A percentile compares a stretch with the other conserved stretches of the same genome.
phyloP scores from a whole-genome alignment of 2,797 vertebrate species.

The Menidia menidia region DNA sequence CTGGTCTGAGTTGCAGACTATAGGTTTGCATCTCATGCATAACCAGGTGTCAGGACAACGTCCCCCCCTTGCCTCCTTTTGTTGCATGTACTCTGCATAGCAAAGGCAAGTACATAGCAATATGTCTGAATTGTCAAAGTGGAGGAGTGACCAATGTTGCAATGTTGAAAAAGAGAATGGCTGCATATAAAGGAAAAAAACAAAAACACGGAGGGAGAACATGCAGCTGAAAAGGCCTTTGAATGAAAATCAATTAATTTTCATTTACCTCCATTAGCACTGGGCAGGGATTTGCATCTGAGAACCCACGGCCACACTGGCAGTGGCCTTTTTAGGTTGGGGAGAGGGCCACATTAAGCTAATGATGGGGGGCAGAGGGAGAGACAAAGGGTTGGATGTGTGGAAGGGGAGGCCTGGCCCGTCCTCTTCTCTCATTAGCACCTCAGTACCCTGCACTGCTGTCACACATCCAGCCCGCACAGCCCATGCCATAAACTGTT shows the following conservation, averaged over 20 bases:
- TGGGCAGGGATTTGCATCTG: constrained; percentile 83
- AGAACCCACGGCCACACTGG: constrained; percentile 82
- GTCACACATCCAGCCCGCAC: constrained; percentile 77
- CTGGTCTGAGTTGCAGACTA: constrained; percentile 44
- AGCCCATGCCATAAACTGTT: constrained; percentile 78
- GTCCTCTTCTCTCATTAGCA: constrained; percentile 82
- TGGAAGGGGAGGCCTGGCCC: constrained; percentile 70
- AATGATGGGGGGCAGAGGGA: constrained; percentile 77
- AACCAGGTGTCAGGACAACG: constrained; percentile 58
- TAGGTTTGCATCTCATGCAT: constrained; percentile 70
- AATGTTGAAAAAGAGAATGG: constrained; percentile 76
- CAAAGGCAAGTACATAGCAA: constrained; percentile 72
- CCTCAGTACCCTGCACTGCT: constrained; percentile 77
- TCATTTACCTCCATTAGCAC: constrained; percentile 87
- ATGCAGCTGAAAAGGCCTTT: constrained; percentile 75
- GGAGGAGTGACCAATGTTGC: constrained; percentile 47
- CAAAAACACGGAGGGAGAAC: constrained; percentile 75
- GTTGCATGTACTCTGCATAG: constrained; percentile 68
- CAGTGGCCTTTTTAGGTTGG: constrained; percentile 76
- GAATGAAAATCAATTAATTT: constrained; percentile 87
- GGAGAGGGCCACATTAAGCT: constrained; percentile 79
- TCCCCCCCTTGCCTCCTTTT: constrained; percentile 58
- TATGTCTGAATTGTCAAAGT: constrained; percentile 70
- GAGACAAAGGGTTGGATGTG: constrained; percentile 75
- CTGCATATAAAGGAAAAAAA: constrained; percentile 72